Percentiles rank a stretch among this genome's conserved stretches.
phyloP scores from a whole-genome alignment of 1,140 invertebrate species.

The Leptinotarsa lineolata region DNA sequence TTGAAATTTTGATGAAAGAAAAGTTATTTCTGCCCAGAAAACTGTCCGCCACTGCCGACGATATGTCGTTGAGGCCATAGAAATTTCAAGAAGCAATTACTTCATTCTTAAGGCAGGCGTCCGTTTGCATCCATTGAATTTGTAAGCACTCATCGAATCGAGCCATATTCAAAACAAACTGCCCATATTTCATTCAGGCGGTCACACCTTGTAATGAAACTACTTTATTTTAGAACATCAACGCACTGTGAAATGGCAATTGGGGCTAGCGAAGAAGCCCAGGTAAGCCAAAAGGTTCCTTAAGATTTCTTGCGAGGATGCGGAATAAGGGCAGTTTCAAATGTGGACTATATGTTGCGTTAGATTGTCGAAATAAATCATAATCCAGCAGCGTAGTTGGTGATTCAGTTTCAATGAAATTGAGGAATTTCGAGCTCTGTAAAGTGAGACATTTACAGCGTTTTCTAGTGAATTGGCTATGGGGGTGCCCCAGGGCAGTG shows the following conservation, averaged over 20 bases:
- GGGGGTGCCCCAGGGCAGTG: too few relatives aligned
- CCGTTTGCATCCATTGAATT: slow-evolving; percentile 31
- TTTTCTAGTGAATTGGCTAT: too few relatives aligned
- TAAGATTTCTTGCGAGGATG: slow-evolving; percentile 4
- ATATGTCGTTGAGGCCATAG: slow-evolving; percentile 2
- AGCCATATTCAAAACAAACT: slow-evolving; percentile 35
- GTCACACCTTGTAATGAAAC: slow-evolving; percentile 34
- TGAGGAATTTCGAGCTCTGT: too few relatives aligned
- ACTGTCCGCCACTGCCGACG: background rate
- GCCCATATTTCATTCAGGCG: slow-evolving; percentile 50
- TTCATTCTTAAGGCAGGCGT: background rate
- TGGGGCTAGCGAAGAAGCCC: slow-evolving; percentile 29
- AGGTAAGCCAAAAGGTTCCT: slow-evolving; percentile 11
- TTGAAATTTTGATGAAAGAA: too few relatives aligned
- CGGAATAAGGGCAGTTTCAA: slow-evolving; percentile 25
- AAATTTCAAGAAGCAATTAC: slow-evolving; percentile 4
- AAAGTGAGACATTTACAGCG: too few relatives aligned
- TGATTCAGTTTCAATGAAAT: too few relatives aligned
- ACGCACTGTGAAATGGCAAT: slow-evolving; percentile 45
- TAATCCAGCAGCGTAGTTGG: background rate
- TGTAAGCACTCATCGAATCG: slow-evolving; percentile 39
- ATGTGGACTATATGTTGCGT: background rate
- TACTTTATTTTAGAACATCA: slow-evolving; percentile 39
- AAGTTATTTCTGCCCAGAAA: background rate
- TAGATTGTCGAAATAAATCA: background rate